Conservation (phyloP, 1,140 invertebrate genomes). For the Armadillidium nasatum region DNA sequence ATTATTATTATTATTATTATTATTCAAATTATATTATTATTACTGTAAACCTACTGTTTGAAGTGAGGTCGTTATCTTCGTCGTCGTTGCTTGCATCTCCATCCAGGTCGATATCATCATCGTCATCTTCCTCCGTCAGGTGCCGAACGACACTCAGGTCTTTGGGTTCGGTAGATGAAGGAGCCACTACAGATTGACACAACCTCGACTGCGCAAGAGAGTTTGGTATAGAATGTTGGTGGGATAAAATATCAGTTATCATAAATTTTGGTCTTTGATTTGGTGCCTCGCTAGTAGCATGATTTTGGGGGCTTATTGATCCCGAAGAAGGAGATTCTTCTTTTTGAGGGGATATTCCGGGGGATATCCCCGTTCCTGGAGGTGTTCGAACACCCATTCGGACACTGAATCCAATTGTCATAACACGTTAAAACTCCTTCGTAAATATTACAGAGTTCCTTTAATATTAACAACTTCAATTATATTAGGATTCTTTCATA, state of each 20-base stretch:
- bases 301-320: not conserved
- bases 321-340: not conserved
- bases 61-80: not conserved
- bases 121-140: not conserved
- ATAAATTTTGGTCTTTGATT: not conserved
- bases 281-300: not conserved
- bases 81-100: not conserved
- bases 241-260: not conserved
- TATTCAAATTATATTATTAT: too few relatives aligned
- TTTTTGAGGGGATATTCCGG: not conserved
- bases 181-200: not conserved
- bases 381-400: slow-evolving; percentile 7
- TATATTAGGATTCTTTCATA: not conserved
- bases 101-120: not conserved
- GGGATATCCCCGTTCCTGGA: not conserved
- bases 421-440: not conserved
- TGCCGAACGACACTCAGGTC: not conserved
- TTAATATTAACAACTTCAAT: slow-evolving; percentile 1
- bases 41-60: not conserved
- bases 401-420: not conserved
- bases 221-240: not conserved
- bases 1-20: too few relatives aligned
- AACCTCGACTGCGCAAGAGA: not conserved
- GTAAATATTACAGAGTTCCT: not conserved
- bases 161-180: not conserved